Evolutionary conservation across 2,797 vertebrate species (phyloP), one percentile per base, ranked within the genome.

Genomic region (Alfaro cultratus): DNA sequence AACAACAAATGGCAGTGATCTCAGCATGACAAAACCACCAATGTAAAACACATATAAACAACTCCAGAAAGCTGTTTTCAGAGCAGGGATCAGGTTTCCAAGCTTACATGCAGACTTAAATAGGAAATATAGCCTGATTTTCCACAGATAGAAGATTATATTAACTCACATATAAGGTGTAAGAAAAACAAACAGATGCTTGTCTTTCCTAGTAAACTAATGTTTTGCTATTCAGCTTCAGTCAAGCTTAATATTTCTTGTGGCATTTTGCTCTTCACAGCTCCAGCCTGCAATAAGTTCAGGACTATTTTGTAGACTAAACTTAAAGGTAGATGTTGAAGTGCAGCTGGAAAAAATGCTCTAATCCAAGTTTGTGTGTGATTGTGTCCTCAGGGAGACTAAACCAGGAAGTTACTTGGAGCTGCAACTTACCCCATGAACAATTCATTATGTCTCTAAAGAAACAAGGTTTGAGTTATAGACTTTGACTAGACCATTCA

Each of bases 1-100:
- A 86, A 73, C 84, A 87, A 85, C 80, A 86, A 88, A 91, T 85
- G 79, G 82, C 77, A 72, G 41, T 1, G 0, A 78, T 85, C 74
- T 83, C 81, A 82, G 76, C 85, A 67, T 78, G 86, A 91, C 57
- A 47, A 84, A 85, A 88, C 80, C 80, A 84, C 68, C 77, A 81
- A 85, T 11, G 85, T 67, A 79, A 80, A 88, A 85, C 81, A 88
- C 12, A 83, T 86, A 92, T 53, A 84, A 89, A 84, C 82, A 55
- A 57, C 60, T 75, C 36, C 62, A 79, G 29, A 89, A 71, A 84
- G 82, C 70, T 81, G 91, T 87, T 93, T 90, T 90, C 77, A 1
- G 67, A 84, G 64, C 5, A 0, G 4, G 51, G 76, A 81, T 77
- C 74, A 55, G 57, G 75, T 87, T 87, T 88, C 87, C 71, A 80